These are phyloP conservation scores for Cryptus armator DNA, from an alignment of 2,888 invertebrate species.

Conservation along the genomic window DNA sequence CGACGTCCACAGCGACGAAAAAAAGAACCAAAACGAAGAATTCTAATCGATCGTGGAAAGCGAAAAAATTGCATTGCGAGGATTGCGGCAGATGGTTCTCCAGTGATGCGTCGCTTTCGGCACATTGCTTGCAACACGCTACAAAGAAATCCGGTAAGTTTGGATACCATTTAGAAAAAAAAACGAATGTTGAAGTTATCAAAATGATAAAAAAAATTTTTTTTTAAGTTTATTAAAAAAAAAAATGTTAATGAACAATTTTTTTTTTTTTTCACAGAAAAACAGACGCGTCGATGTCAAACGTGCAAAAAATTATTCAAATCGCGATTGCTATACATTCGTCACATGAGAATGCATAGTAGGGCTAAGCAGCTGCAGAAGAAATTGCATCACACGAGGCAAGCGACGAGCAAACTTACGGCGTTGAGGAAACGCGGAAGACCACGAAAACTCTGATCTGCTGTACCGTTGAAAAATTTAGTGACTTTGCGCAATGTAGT, in stretches of 20 bases:
- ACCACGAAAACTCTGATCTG: slow-evolving; percentile 78
- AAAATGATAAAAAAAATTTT: no score
- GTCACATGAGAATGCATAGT: slow-evolving; percentile 79
- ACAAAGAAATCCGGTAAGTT: slow-evolving; percentile 81
- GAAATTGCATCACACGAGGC: slow-evolving; percentile 67
- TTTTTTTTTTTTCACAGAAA: slow-evolving; percentile 72
- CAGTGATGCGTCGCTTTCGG: slow-evolving; percentile 76
- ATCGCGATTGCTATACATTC: slow-evolving; percentile 75
- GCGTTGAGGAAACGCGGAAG: slow-evolving; percentile 76
- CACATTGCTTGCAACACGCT: slow-evolving; percentile 81
- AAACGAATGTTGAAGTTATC: no score
- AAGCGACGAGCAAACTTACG: slow-evolving; percentile 72
- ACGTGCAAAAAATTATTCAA: slow-evolving; percentile 78
- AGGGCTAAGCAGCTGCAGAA: slow-evolving; percentile 72
- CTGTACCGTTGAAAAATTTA: slow-evolving; percentile 21
- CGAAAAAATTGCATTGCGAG: slow-evolving; percentile 77
- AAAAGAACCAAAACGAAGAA: slow-evolving; percentile 58
- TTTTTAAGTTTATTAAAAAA: background rate
- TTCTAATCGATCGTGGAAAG: slow-evolving; percentile 73
- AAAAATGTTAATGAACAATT: no score
- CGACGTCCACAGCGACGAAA: slow-evolving; percentile 35
- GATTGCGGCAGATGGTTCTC: slow-evolving; percentile 81
- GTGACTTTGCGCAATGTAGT: slow-evolving; percentile 52
- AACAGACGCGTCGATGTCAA: slow-evolving; percentile 77
- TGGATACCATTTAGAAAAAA: background rate